Base-by-base conservation (phyloP, 2,888 invertebrate genomes). In the Drosophila anomelani region DNA sequence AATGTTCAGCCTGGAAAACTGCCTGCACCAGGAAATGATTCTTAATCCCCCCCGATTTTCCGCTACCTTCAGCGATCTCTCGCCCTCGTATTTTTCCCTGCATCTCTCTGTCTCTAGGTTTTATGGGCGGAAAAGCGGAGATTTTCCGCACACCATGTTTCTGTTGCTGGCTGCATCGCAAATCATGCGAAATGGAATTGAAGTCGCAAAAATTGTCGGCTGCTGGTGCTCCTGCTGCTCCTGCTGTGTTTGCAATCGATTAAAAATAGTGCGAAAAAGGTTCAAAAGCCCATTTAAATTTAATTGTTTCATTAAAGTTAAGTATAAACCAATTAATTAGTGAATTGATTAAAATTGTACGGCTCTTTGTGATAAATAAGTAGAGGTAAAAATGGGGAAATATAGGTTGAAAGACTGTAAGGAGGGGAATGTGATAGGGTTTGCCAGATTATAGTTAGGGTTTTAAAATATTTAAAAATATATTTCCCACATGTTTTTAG, bases 1-100 rank as follows among this genome's bases (percentile, higher is more conserved):
- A 74, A 78, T 76, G 76, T 60, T 54, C 61, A 72, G 44, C 32
- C 34, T 51, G 51, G 51, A 47, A 47, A 47, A 29, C 51, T 47
- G 47, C 29, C 67, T 67, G 67, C 67, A 36, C 41, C 67, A 49
- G 67, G 67, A 68, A 68, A 68, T 68, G 67, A 68, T 56, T 68
- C 67, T 68, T 67, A 68, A 68, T 67, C 67, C 67, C 43, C 36
- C 36, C 17, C 47, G 17, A 49, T 34, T 39, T 36, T 13, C 34
- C 49, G 9, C 64, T 41, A n/a, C 62, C 38, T 13, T 23, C 57
- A 10, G 47, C n/a, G 47, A 29, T 29, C 47, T 5, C 17, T 13
- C 20, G 23, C 44, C 23, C 44, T 20, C 10, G 20, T 47, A 12
- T 32, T 8, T 9, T 44, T 23, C 44, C 4, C 8, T 15, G 8